Percentiles rank a stretch among this genome's conserved stretches.
Conservation (phyloP, 2,797 vertebrate species). For the Helarctos malayanus region DNA sequence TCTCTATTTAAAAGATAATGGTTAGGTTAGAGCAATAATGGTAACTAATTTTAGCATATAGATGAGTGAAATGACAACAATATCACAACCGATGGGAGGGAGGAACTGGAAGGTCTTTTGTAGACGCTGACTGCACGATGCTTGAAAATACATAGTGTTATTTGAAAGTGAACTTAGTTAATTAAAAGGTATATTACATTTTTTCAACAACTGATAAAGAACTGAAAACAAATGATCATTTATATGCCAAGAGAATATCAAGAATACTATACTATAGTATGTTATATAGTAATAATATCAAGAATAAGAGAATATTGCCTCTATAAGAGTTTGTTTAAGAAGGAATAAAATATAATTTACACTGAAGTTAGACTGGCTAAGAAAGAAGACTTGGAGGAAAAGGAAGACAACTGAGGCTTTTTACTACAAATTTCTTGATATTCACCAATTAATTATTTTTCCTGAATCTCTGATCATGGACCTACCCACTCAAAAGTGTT, state of each 20-base stretch:
- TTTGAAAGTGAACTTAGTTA: neutral
- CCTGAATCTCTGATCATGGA: neutral
- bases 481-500: neutral
- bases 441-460: neutral
- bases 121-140: neutral
- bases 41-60: neutral
- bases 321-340: neutral
- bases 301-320: neutral
- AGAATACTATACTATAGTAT: neutral
- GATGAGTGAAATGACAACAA: neutral
- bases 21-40: neutral
- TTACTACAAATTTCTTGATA: neutral
- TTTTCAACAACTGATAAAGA: neutral
- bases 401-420: neutral
- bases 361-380: neutral
- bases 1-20: neutral
- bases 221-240: neutral
- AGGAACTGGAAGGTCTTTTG: neutral
- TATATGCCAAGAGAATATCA: neutral
- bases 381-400: neutral
- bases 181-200: neutral
- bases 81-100: neutral
- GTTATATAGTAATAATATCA: neutral
- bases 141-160: neutral
- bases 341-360: neutral